These are phyloP conservation scores for Semnornis frantzii DNA, from an alignment of 2,113 vertebrate genomes.

Conservation along the genomic window DNA sequence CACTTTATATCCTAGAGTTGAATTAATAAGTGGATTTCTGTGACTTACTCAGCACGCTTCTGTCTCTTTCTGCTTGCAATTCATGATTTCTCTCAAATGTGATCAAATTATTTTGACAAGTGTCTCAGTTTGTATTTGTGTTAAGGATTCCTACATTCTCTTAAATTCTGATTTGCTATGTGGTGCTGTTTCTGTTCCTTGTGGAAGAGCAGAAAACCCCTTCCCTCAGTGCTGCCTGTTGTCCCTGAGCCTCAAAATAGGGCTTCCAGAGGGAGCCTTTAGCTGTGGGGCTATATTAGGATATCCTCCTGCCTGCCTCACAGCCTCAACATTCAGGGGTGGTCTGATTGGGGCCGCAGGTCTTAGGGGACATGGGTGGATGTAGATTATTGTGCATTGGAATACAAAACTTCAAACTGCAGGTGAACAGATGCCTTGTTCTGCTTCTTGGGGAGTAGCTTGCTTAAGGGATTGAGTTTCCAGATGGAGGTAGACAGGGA, in stretches of 20 bases:
- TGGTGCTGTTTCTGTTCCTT: not conserved
- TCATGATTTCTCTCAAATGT: not conserved
- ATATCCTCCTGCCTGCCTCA: not conserved
- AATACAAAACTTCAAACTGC: not conserved
- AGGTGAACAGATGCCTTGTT: not conserved
- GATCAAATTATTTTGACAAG: slow-evolving; percentile 36
- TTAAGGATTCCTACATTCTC: not conserved
- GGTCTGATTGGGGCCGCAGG: not conserved
- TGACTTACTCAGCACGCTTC: not conserved
- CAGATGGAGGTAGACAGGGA: not conserved
- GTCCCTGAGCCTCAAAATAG: not conserved
- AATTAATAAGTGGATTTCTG: not conserved
- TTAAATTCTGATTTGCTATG: not conserved
- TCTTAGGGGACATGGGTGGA: not conserved
- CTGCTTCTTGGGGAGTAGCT: not conserved
- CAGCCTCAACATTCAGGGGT: not conserved
- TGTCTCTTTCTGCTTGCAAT: not conserved
- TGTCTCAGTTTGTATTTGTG: not conserved
- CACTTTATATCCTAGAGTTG: not conserved
- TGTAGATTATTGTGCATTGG: not conserved
- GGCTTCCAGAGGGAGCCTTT: not conserved
- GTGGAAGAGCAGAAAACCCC: not conserved
- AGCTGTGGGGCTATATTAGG: not conserved
- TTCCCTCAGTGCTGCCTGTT: not conserved
- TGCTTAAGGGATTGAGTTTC: not conserved